Evolutionary conservation across 1,140 invertebrate genomes (phyloP).

Genomic region (Bursaphelenchus mucronatus): DNA sequence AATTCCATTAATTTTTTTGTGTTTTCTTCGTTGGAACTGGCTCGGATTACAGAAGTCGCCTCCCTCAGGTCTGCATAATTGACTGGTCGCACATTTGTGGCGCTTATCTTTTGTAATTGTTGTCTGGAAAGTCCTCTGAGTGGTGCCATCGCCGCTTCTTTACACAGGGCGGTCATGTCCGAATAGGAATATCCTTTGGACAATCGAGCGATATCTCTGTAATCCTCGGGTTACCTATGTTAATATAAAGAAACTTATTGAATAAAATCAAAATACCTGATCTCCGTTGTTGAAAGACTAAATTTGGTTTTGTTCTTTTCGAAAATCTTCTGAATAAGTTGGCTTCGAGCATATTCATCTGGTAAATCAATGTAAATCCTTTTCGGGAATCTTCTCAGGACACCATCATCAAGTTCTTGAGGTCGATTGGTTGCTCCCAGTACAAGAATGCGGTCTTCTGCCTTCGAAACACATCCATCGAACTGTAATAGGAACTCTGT

Average conservation of each 20-base stretch:
- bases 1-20: slow-evolving; percentile 8
- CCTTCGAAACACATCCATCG: slow-evolving; percentile 65
- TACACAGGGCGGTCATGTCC: slow-evolving; percentile 12
- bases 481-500: slow-evolving; percentile 91
- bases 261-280: not conserved
- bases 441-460: slow-evolving; percentile 83
- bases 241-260: not conserved
- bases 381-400: slow-evolving; percentile 75
- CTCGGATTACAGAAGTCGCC: not conserved
- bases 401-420: slow-evolving; percentile 81
- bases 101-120: not conserved
- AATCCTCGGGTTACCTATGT: not conserved
- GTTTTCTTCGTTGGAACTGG: not conserved
- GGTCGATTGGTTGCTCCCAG: slow-evolving; percentile 86
- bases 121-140: not conserved
- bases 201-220: not conserved
- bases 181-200: slow-evolving; percentile 14
- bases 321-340: not conserved
- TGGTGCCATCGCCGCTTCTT: slow-evolving; percentile 24
- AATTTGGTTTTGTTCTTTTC: not conserved
- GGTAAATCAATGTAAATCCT: slow-evolving; percentile 82
- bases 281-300: not conserved
- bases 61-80: slow-evolving; percentile 1
- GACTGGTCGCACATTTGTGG: not conserved
- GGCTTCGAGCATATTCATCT: slow-evolving; percentile 68